phyloP scores from a whole-genome alignment of 2,888 invertebrate species.

The Polietes domitor region DNA sequence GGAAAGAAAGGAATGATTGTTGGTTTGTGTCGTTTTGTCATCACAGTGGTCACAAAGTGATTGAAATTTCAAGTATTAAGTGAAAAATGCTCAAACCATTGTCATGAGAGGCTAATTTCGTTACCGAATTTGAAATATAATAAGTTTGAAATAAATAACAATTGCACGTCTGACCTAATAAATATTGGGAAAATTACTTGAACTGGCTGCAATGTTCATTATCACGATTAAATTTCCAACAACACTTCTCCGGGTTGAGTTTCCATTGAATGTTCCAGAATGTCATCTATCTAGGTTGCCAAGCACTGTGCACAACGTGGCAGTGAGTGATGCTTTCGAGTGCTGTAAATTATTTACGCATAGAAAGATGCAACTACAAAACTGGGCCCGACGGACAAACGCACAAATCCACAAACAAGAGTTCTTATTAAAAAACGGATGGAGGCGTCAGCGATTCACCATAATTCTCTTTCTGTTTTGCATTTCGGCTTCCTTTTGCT shows the following conservation, averaged over 20 bases:
- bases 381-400: background rate
- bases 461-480: constrained; percentile 9
- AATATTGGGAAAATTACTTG: too few relatives aligned
- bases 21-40: constrained; percentile 38
- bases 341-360: constrained; percentile 30
- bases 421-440: constrained; percentile 28
- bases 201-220: too few relatives aligned
- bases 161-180: too few relatives aligned
- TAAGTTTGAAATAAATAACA: too few relatives aligned
- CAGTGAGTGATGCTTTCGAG: background rate
- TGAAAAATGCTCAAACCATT: too few relatives aligned
- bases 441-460: constrained; percentile 34
- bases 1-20: constrained; percentile 19
- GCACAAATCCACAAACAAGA: constrained; percentile 8
- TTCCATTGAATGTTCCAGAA: too few relatives aligned
- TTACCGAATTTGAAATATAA: too few relatives aligned
- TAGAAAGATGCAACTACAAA: constrained; percentile 1
- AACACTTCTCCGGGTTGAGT: too few relatives aligned
- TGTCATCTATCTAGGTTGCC: too few relatives aligned
- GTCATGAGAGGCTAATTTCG: too few relatives aligned
- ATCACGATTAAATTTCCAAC: too few relatives aligned
- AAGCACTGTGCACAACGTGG: background rate
- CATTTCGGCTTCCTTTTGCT: constrained; percentile 35
- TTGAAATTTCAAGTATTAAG: background rate
- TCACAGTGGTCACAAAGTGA: background rate